Percentiles rank a stretch among this genome's conserved stretches.
Evolutionary conservation across 2,113 vertebrate species (phyloP).

Genomic region (Atractosteus spatula): DNA sequence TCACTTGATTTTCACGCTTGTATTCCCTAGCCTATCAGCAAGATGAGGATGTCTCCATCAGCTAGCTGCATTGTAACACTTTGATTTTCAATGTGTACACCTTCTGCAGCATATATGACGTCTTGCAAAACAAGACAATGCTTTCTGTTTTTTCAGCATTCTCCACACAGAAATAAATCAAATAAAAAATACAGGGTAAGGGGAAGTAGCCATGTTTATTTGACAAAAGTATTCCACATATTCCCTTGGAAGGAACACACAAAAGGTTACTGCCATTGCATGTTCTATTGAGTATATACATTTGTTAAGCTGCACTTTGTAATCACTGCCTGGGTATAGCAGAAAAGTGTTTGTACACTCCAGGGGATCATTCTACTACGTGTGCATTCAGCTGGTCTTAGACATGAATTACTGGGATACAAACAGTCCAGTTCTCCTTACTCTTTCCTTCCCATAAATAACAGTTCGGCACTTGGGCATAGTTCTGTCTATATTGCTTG

Average conservation of each 20-base stretch:
- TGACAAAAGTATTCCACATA: not conserved
- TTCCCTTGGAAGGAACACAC: not conserved
- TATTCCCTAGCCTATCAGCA: too few species aligned
- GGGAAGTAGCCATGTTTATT: not conserved
- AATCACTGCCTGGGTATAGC: not conserved
- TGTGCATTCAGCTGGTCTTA: not conserved
- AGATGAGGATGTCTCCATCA: too few species aligned
- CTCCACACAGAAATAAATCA: not conserved
- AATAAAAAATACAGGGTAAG: not conserved
- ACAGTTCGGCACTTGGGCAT: too few species aligned
- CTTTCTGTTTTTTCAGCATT: not conserved
- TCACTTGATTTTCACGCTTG: too few species aligned
- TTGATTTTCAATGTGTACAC: too few species aligned
- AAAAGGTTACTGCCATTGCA: not conserved
- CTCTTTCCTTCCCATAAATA: too few species aligned
- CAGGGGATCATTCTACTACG: not conserved
- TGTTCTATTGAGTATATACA: not conserved
- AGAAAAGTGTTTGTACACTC: not conserved
- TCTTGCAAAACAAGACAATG: too few species aligned
- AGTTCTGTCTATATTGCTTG: too few species aligned
- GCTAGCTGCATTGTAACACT: too few species aligned
- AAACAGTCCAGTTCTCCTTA: too few species aligned
- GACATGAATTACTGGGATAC: too few species aligned
- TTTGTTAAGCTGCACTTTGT: constrained; percentile 7
- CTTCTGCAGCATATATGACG: too few species aligned